Percentiles rank a stretch among this genome's conserved stretches.
Evolutionary conservation across 2,797 vertebrate species (phyloP).

Genomic region (Melanotaenia parkinsoni): DNA sequence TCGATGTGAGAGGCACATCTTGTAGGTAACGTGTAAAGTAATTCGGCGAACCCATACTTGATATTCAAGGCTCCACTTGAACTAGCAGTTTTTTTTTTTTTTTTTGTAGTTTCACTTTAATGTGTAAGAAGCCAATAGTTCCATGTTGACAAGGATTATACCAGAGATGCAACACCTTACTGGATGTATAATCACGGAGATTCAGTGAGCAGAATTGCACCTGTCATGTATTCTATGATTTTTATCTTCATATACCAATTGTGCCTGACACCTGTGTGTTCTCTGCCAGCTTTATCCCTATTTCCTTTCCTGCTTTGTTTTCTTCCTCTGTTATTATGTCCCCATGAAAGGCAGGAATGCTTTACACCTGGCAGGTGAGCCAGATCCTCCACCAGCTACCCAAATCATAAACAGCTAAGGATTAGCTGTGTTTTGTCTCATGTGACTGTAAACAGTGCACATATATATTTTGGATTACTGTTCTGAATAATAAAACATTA

Average conservation of each 20-base stretch:
- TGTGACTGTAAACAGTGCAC: neutral
- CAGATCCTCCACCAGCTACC: constrained; percentile 6
- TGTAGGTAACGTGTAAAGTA: neutral
- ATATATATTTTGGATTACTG: neutral
- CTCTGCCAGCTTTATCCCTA: constrained; percentile 11
- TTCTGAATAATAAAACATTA: neutral
- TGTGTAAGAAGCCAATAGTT: constrained; percentile 8
- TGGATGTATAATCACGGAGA: constrained; percentile 16
- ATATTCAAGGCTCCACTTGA: neutral
- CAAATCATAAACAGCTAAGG: neutral
- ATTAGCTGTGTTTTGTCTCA: neutral
- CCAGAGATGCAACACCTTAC: neutral
- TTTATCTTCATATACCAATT: constrained; percentile 9
- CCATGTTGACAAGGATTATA: constrained; percentile 2
- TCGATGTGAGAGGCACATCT: neutral
- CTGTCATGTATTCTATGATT: constrained; percentile 20
- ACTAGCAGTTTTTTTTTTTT: neutral
- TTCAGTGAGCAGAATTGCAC: constrained; percentile 21
- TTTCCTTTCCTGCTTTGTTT: constrained; percentile 33
- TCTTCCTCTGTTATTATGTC: constrained; percentile 17
- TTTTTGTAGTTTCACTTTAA: constrained; percentile 13
- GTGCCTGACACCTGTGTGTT: constrained; percentile 26
- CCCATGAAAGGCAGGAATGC: constrained; percentile 5
- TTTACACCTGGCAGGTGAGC: constrained; percentile 28
- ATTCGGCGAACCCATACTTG: neutral